Base-by-base conservation (phyloP, 2,113 vertebrate species). In the Boleophthalmus pectinirostris region DNA sequence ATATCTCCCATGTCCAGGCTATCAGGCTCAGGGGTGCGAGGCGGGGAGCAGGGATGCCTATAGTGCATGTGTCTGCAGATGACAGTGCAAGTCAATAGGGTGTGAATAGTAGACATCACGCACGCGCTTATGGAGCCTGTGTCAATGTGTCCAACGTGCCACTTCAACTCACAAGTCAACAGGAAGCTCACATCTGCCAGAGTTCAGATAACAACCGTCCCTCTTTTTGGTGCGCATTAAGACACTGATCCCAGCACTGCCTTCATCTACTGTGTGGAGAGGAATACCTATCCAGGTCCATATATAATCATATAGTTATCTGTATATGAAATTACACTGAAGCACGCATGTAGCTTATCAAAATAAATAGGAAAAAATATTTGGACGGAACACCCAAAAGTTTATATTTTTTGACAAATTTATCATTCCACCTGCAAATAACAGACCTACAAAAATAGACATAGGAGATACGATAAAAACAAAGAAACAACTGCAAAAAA, bases 1-100 rank as follows among this genome's bases (percentile, higher is more conserved):
- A 91, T 93, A 93, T 93, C 92, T 92, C 80, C 82, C 82, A 77
- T 87, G 88, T 88, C 88, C 93, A 93, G 93, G 89, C 91, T 85
- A 77, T 77, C 72, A 82, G 83, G 83, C 90, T 88, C 85, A 81
- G 90, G 88, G 88, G 88, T 86, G 89, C 75, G 23, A 79, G 82
- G 68, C 78, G 82, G 66, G 68, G 64, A 73, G 33, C 56, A 53
- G 53, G 83, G 77, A 68, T 80, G 82, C 76, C 78, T 83, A 65
- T 73, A 76, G 73, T 69, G 9, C 63, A 67, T 74, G 77, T 73
- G 45, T 58, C 63, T 33, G 54, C 53, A 24, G 43, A 72, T 51
- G 54, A 24, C 25, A 16, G 38, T 72, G 68, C 23, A 29, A 66
- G 24, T 69, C 6, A 57, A 29, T 23, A 38, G 15, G 64, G 49